Base-by-base conservation (phyloP, 92 coral and sea anemone species). In the Porites evermanni region DNA sequence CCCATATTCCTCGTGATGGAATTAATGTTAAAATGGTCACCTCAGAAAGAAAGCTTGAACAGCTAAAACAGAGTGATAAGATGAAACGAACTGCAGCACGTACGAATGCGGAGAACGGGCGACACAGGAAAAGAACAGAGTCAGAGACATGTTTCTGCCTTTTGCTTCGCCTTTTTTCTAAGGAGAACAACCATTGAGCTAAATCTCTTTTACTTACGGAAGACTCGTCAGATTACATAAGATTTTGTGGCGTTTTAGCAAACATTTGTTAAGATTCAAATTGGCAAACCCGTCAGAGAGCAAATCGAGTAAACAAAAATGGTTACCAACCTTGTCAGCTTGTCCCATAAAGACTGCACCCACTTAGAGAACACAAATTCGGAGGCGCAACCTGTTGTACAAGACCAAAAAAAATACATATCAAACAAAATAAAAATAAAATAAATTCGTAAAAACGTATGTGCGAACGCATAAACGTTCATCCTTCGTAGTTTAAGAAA, bases 291-390 rank as follows among this genome's bases (percentile, higher is more conserved):
- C 47, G 6, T 38, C 7, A 38, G 47, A 38, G 47, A 38, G 47
- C 47, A 38, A 38, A 38, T 38, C 61, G 16, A 0, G 13, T 56
- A 14, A 11, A 56, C 61, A 56, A 4, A 19, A 64, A 9, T 14
- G 13, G 23, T 44, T 21, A 0, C 81, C 17, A 79, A 95, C 99
- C 98, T 97, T 71, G 95, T 91, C 66, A 95, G 67, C 60, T 89
- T 93, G 54, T 97, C 99, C 97, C 96, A 91, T 54, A 97, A 81
- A 20, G 99, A 97, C 87, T 97, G 99, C 9, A 95, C 91, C 99
- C 99, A 97, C 87, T 94, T 92, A 18, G 89, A 82, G 78, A 97
- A 97, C 85, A 83, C 95, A 78, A 97, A 97, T 73, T 97, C 99
- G 14, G 95, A 82, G 19, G 99, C 99, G 29, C 95, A 90, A 52